Evolutionary conservation across 2,113 vertebrate species (phyloP).

Genomic region (Entosphenus tridentatus): DNA sequence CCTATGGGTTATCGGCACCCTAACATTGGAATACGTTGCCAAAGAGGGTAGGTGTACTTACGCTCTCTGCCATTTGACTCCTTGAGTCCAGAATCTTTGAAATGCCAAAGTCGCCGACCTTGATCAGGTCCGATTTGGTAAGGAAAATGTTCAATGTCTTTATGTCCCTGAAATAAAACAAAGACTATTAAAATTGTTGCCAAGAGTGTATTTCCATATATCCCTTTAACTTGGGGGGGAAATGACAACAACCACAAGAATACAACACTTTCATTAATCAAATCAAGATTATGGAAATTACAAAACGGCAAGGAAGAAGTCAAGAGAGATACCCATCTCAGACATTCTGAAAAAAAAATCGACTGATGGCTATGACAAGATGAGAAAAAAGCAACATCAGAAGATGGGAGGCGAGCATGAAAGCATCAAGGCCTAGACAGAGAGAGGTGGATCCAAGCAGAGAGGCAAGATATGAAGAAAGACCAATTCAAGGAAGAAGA

Average conservation of each 20-base stretch:
- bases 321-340: no score
- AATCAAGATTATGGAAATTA: no score
- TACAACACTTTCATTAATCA: no score
- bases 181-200: neutral
- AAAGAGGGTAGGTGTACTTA: slow-evolving; percentile 21
- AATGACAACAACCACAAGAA: no score
- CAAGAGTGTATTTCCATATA: no score
- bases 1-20: no score
- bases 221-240: no score
- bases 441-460: neutral
- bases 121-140: slow-evolving; percentile 91
- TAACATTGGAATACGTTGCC: no score
- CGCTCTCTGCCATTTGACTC: slow-evolving; percentile 89
- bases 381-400: neutral
- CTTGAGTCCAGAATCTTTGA: slow-evolving; percentile 85
- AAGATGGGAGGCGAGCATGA: neutral
- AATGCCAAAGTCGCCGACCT: slow-evolving; percentile 82
- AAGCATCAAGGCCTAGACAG: neutral
- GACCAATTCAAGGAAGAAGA: no score
- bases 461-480: neutral
- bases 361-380: neutral
- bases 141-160: slow-evolving; percentile 98
- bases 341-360: no score
- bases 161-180: slow-evolving; percentile 46
- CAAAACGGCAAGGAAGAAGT: no score